These are phyloP conservation scores for Labeo catla DNA, from an alignment of 2,113 vertebrate species.

Conservation along the genomic window DNA sequence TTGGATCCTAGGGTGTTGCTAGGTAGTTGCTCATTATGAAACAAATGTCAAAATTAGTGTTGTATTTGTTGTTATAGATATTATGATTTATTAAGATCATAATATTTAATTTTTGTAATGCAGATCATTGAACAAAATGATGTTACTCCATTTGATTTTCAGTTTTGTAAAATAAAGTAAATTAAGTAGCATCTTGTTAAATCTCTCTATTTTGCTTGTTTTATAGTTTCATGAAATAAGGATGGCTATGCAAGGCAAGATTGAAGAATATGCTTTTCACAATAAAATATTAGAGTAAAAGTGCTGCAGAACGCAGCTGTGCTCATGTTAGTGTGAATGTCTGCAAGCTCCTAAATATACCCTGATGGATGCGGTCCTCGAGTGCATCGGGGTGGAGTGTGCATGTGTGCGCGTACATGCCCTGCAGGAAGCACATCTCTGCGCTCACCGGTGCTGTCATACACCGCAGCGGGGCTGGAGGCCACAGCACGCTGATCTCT, in stretches of 20 bases:
- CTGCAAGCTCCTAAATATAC: slow-evolving; percentile 44
- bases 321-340: not conserved
- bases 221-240: not conserved
- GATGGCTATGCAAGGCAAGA: not conserved
- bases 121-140: no score
- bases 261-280: not conserved
- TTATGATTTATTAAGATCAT: no score
- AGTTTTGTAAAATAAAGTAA: no score
- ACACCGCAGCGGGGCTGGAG: slow-evolving; percentile 23
- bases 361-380: slow-evolving; percentile 37
- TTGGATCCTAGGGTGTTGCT: no score
- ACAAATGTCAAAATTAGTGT: not conserved
- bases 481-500: slow-evolving; percentile 13
- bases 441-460: slow-evolving; percentile 32
- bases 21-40: not conserved
- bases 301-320: not conserved
- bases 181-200: no score
- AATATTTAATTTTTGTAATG: no score
- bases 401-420: slow-evolving; percentile 10
- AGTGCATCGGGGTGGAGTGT: slow-evolving; percentile 13
- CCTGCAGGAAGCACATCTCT: slow-evolving; percentile 35
- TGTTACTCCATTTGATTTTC: no score
- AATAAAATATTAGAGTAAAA: not conserved
- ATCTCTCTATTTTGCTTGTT: not conserved
- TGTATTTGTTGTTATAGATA: not conserved